Evolutionary conservation across 2,797 vertebrate genomes (phyloP).

Genomic region (Phrynocephalus guinanensis): DNA sequence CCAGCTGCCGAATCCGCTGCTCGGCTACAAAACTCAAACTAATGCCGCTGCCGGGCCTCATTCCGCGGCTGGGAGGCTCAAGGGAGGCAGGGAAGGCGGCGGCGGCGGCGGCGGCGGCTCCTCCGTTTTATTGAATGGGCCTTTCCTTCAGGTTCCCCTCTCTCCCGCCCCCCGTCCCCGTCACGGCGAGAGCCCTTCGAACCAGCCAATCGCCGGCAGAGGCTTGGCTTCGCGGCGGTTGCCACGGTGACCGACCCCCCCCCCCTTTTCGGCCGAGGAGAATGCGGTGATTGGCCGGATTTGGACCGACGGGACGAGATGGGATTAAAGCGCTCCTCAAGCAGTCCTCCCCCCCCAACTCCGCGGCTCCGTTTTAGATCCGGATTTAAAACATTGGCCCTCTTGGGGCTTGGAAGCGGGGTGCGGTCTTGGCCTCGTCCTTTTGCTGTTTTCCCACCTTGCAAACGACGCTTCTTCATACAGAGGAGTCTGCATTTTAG

Average conservation of each 20-base stretch:
- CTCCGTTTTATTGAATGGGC: accelerated
- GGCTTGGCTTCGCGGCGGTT: background rate
- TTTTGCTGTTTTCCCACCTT: too few species aligned
- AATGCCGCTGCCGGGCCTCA: slow-evolving; percentile 21
- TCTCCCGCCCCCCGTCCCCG: background rate
- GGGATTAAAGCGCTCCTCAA: background rate
- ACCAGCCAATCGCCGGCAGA: background rate
- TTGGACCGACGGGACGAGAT: accelerated
- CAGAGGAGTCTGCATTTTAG: too few species aligned
- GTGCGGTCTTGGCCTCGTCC: too few species aligned
- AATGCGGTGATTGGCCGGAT: background rate
- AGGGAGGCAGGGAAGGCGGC: too few species aligned
- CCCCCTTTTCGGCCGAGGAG: accelerated
- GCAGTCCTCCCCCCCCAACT: too few species aligned
- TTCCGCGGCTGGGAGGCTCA: background rate
- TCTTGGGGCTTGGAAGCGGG: too few species aligned
- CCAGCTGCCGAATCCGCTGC: slow-evolving; percentile 64
- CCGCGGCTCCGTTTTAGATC: too few species aligned
- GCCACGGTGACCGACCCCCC: background rate
- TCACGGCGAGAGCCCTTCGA: slow-evolving; percentile 2
- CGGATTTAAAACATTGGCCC: too few species aligned
- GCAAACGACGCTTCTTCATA: too few species aligned
- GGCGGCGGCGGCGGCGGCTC: too few species aligned
- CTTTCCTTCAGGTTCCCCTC: too few species aligned
- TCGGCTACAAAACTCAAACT: slow-evolving; percentile 30